Base-by-base conservation (phyloP, 1,140 invertebrate genomes). In the Drosophila rhopaloa region DNA sequence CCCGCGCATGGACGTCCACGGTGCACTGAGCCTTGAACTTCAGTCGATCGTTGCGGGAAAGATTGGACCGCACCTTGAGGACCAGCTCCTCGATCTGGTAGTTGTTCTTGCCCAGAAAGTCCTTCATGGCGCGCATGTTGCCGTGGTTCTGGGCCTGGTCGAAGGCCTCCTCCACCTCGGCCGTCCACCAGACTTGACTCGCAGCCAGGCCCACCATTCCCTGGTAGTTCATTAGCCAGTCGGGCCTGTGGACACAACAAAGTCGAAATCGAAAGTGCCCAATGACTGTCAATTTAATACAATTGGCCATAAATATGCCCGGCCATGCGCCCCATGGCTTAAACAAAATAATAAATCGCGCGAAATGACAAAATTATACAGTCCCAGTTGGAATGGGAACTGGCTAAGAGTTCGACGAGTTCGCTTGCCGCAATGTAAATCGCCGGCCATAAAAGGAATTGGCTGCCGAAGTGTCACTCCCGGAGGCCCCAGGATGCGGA, bases 141-240 rank as follows among this genome's bases (percentile, higher is more conserved):
- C 97, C 97, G 19, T 91, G 84, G 78, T 94, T 94, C 13, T 94
- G 93, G 27, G 97, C 96, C 88, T 96, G 96, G 0, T 93, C 91
- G 85, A 98, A 98, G 0, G 97, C 96, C 84, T 98, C 96, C 91
- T 98, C 97, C 1, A 97, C 97, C 93, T 98, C 97, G 19, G 96
- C 97, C 0, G 97, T 98, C 97, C 97, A 98, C 97, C 97, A 98
- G 9, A 98, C 96, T 82, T 97, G 96, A 93, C 97, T 97, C 0
- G 96, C 95, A 0, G 95, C 96, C 2, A 98, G 93, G 77, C 96
- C 95, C 29, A 98, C 95, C 97, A 98, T 98, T 44, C 97, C 97
- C 92, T 96, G 96, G 93, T 96, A 97, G 73, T 97, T 95, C 80
- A 97, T 85, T 94, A 98, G 97, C 97, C 97, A 98, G 53, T 97